These are phyloP conservation scores for Solenopsis invicta DNA, from an alignment of 1,140 invertebrate species.

Conservation along the genomic window DNA sequence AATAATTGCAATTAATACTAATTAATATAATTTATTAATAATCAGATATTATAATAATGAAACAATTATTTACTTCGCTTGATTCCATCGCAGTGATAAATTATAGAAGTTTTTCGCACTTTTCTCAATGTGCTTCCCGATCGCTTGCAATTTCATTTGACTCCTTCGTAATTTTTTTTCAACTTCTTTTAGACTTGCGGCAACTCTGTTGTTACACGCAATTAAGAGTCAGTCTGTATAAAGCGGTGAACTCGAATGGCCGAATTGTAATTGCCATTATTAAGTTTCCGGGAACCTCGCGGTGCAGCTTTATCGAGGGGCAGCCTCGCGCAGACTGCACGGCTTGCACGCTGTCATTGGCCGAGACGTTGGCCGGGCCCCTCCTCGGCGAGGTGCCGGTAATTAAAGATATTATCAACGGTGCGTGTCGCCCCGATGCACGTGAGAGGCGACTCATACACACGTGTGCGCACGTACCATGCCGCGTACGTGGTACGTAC, in stretches of 20 bases:
- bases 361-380: constrained; percentile 43
- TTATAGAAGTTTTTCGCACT: constrained; percentile 3
- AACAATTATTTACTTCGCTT: constrained; percentile 7
- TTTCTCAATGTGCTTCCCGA: background rate
- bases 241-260: constrained; percentile 69
- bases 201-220: constrained; percentile 56
- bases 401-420: constrained; percentile 86
- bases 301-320: constrained; percentile 71
- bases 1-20: constrained; percentile 36
- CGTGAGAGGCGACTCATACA: constrained; percentile 65
- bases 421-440: constrained; percentile 82
- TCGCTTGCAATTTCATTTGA: constrained; percentile 15
- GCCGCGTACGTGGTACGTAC: constrained; percentile 68
- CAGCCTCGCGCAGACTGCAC: constrained; percentile 49
- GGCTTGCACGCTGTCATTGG: constrained; percentile 66
- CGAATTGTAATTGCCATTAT: constrained; percentile 76
- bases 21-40: constrained; percentile 25
- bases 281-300: constrained; percentile 70
- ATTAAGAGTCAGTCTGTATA: constrained; percentile 51
- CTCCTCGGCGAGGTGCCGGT: constrained; percentile 74
- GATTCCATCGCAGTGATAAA: background rate
- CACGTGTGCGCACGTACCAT: constrained; percentile 68
- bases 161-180: constrained; percentile 34
- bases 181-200: constrained; percentile 54
- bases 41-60: constrained; percentile 32